A percentile compares a stretch with the other conserved stretches of the same genome.
Conservation (phyloP, 1,140 invertebrate genomes). For the Tachypleus tridentatus region DNA sequence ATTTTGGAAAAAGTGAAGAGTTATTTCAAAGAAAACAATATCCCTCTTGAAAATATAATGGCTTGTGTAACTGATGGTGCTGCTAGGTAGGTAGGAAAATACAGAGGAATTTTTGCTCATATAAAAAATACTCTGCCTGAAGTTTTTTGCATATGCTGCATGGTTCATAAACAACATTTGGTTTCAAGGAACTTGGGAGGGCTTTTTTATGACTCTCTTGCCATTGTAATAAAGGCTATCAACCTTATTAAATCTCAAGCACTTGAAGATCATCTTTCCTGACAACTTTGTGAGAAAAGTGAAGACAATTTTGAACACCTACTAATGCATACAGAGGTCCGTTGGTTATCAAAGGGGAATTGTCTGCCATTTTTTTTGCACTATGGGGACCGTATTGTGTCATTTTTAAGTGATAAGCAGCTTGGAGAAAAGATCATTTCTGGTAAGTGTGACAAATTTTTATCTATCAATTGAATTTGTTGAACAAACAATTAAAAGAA, state of each 20-base stretch:
- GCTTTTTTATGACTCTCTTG: background rate
- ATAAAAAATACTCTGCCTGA: slow-evolving; percentile 27
- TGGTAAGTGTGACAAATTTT: no score
- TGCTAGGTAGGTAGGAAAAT: slow-evolving; percentile 26
- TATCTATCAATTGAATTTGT: no score
- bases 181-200: slow-evolving; percentile 15
- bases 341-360: slow-evolving; percentile 5
- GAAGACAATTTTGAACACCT: background rate
- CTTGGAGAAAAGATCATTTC: no score
- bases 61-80: slow-evolving; percentile 29
- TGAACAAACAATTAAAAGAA: no score
- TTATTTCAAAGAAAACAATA: slow-evolving; percentile 27
- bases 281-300: slow-evolving; percentile 1
- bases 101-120: slow-evolving; percentile 25
- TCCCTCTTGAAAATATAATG: slow-evolving; percentile 28
- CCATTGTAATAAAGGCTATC: background rate
- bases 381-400: no score
- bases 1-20: slow-evolving; percentile 20
- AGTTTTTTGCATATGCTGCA: slow-evolving; percentile 14
- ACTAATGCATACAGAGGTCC: slow-evolving; percentile 6
- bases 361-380: background rate
- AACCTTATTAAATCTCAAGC: background rate
- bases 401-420: no score
- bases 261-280: slow-evolving; percentile 3
- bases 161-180: slow-evolving; percentile 15